Evolutionary conservation across 2,888 invertebrate species (phyloP), one percentile per base, ranked within the genome.

Genomic region (Plutella xylostella): DNA sequence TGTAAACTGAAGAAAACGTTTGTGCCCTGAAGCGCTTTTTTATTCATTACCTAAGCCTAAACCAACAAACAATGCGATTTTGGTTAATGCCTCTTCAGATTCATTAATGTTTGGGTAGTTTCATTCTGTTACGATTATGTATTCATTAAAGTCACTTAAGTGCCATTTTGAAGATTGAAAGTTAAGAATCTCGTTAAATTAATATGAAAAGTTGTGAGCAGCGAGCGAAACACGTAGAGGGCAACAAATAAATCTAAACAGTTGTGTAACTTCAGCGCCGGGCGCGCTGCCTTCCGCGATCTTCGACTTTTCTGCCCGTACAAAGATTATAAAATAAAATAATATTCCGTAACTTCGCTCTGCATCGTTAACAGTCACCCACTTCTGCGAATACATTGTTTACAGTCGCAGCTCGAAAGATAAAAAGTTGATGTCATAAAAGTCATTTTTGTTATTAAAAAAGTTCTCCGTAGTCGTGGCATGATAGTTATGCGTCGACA

Each of bases 181-280:
- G 60, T 61, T 62, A 48, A 46, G 47, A 48, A 52, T 48, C 45
- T 52, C 52, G 55, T 55, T 55, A 58, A 63, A 60, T 58, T 53
- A 58, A 55, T 61, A 58, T 56, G 44, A 43, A 51, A 54, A 55
- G 54, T 55, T 54, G 45, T 37, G 45, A 45, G 40, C 40, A 42
- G 43, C 45, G 40, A 45, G 45, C 53, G 43, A 51, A 53, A 51
- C 52, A 57, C 55, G 57, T 55, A 57, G 51, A 48, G 49, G 55
- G 55, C 58, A 60, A 63, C 61, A 64, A 62, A 66, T 63, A 65
- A 63, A 67, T 65, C 60, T 60, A 54, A 56, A 50, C 50, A 65
- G 58, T 65, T 63, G 59, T 51, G 55, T 59, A 66, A 60, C 63
- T 61, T 60, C 48, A 15, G 45, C 50, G 54, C 50, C 55, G 56